Base-by-base conservation (phyloP, 2,113 vertebrate genomes). In the Muntiacus muntjak region DNA sequence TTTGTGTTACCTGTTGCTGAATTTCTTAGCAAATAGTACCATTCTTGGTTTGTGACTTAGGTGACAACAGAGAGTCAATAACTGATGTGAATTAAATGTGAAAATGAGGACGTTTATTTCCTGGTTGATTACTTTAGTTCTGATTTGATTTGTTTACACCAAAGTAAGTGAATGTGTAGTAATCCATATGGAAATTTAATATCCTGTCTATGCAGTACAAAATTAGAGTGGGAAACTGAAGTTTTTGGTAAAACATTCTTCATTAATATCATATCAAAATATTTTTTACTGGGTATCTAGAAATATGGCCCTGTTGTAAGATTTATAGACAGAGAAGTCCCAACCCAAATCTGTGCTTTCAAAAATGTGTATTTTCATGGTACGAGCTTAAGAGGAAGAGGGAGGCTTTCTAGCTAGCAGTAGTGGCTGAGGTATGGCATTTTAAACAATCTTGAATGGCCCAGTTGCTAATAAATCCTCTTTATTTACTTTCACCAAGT, bases 401-500 rank as follows among this genome's bases (percentile, higher is more conserved):
- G 33, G 25, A 82, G 86, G 6, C 2, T 47, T 96, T 93, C 89
- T 55, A 90, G 52, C 26, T 89, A 93, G 64, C 9, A 58, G 5
- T 81, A 28, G 9, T 81, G 33, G 43, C 28, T 92, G 84, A 90
- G 85, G 83, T 92, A 67, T 93, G 92, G 30, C n/a, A 88, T 71
- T 96, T 96, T 90, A 92, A 94, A 85, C 74, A 87, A 85, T 82
- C 36, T 62, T 91, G 52, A 97, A 78, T 25, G 28, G 25, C 10
- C 76, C 45, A 89, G 54, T 97, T 36, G 47, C 96, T 97, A 90
- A 98, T 95, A 97, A 84, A 28, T 47, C 5, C 17, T 71, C 54
- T 81, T 64, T 95, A 43, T 94, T 97, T 98, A 83, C 47, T 96
- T 97, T 79, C 14, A 83, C 71, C 52, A 95, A 96, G 95, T 96